Base-by-base conservation (phyloP, 2,888 invertebrate genomes). In the Lordiphosa andalusiaca region DNA sequence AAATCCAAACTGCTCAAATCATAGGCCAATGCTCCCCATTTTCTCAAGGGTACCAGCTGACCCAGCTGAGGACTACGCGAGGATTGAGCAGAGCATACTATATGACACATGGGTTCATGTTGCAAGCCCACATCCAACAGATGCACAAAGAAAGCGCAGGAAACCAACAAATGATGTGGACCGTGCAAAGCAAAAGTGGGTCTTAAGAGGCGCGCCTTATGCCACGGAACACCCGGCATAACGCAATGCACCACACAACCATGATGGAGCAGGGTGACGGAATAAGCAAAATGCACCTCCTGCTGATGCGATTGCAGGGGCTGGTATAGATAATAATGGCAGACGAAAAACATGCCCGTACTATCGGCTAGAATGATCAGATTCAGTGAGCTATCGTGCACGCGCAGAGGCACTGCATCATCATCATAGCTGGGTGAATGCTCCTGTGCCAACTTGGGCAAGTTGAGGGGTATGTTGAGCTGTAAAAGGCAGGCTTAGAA, bases 241-340 rank as follows among this genome's bases (percentile, higher is more conserved):
- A 95, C 95, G 75, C 94, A 94, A 87, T 96, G 95, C 16, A 95
- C 92, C 33, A 96, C 95, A 77, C 94, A 94, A 13, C 95, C 95
- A 83, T 95, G 95, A 84, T 95, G 96, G 56, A 96, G 90, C 62
- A 95, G 89, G 0, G 95, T 96, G 6, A 96, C 93, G 0, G 95
- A 95, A 86, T 96, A 96, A 2, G 95, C 96, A 88, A 96, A 95
- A 89, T 96, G 94, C 3, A 96, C 95, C 50, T 88, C 87, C 40
- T 76, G 78, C 52, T 86, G 75, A 6, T 72, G 60, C 16, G 55
- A 53, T 10, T 37, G 90, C 41, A 91, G 88, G 42, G 93, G 93
- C 89, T 95, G 94, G 85, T 95, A 96, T 3, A 96, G 90, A 83
- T 96, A 96, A 87, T 96, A 95, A 88, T 96, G 95, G 76, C 95